Percentiles rank a stretch among this genome's conserved stretches.
Conservation (phyloP, 2,113 vertebrate species). For the Otus sunia region DNA sequence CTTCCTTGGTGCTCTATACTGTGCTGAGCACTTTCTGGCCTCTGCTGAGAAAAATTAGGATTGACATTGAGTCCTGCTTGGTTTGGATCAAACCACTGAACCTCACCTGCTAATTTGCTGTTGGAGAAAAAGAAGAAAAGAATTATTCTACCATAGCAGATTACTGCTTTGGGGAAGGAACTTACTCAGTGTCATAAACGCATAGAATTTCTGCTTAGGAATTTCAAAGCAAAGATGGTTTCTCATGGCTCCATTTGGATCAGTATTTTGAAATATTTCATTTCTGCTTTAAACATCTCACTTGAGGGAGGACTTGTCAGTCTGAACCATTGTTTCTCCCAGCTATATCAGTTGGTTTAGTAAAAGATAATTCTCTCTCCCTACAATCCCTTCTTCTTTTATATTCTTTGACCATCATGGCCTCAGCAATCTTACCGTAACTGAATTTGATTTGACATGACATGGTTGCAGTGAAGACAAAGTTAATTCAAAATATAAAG, state of each 20-base stretch:
- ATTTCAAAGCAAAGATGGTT: background rate
- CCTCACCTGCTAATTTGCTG: slow-evolving; percentile 36
- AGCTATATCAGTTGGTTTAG: background rate
- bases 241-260: background rate
- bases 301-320: background rate
- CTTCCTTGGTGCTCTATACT: background rate
- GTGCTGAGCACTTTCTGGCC: background rate
- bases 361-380: background rate
- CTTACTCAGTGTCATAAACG: background rate
- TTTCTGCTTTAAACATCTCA: background rate
- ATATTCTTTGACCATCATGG: background rate
- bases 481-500: slow-evolving; percentile 2
- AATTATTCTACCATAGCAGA: slow-evolving; percentile 15
- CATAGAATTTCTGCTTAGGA: background rate
- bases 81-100: slow-evolving; percentile 23
- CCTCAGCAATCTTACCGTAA: background rate
- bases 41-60: slow-evolving; percentile 4
- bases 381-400: background rate
- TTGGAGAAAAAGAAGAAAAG: slow-evolving; percentile 38
- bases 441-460: slow-evolving; percentile 27
- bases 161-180: slow-evolving; percentile 41
- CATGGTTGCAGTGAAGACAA: background rate
- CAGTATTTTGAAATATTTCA: background rate
- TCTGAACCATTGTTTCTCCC: background rate
- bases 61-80: slow-evolving; percentile 22